These are phyloP conservation scores for Plecotus auritus DNA, from an alignment of 2,113 vertebrate species.

Conservation along the genomic window DNA sequence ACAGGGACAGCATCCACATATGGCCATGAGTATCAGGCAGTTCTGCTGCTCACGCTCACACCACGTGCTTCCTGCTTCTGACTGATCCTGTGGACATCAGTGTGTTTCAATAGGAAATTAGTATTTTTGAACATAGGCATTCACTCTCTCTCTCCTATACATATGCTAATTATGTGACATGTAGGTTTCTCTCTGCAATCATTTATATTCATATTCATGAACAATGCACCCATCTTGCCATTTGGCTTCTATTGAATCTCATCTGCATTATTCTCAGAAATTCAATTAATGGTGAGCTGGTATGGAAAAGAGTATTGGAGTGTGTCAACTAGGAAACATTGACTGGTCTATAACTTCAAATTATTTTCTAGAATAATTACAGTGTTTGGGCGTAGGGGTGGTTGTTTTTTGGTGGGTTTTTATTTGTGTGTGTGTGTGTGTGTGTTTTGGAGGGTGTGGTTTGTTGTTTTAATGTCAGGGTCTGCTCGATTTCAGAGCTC, in stretches of 20 bases:
- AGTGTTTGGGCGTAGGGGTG: not conserved
- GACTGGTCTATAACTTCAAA: not conserved
- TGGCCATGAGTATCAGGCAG: not conserved
- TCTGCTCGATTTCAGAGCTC: not conserved
- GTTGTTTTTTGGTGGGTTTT: not conserved
- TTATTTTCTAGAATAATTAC: not conserved
- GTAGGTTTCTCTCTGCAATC: conserved; percentile 24
- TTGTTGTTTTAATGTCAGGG: not conserved
- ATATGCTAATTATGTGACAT: conserved; percentile 34
- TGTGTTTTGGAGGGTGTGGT: not conserved
- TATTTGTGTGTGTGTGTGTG: not conserved
- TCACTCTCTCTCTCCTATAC: not conserved
- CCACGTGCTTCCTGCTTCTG: not conserved
- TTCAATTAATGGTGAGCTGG: not conserved
- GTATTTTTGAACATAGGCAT: conserved; percentile 2
- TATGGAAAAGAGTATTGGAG: not conserved
- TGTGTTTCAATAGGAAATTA: not conserved
- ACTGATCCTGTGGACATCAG: not conserved
- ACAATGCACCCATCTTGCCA: not conserved
- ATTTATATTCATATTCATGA: conserved; percentile 56
- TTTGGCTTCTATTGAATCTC: conserved; percentile 8
- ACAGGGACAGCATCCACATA: not conserved
- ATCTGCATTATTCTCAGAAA: conserved; percentile 20
- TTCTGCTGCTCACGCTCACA: rapidly evolving
- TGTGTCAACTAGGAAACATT: not conserved